These are phyloP conservation scores for Ctenopoma multispine DNA, from an alignment of 2,797 vertebrate genomes.

Conservation along the genomic window DNA sequence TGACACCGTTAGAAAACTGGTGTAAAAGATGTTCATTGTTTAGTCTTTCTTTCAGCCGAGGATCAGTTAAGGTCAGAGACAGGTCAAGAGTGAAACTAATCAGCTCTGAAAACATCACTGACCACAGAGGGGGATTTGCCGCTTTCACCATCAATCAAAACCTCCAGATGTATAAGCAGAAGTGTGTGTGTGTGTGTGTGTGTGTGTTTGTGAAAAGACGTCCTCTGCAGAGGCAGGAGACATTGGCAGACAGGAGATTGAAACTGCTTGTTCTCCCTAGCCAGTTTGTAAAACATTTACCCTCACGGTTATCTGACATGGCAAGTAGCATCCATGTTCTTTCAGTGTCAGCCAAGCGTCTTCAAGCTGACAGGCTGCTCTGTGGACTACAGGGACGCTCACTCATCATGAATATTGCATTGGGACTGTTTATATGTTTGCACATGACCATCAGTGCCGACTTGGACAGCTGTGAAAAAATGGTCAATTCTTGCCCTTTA, in stretches of 20 bases:
- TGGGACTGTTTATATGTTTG: constrained; percentile 61
- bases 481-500: constrained; percentile 2
- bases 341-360: constrained; percentile 74
- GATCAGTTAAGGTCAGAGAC: not conserved
- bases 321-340: constrained; percentile 75
- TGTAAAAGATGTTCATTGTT: constrained; percentile 4
- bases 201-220: not conserved
- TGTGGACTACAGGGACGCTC: constrained; percentile 67
- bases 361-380: constrained; percentile 71
- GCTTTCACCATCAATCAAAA: constrained; percentile 1
- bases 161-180: not conserved
- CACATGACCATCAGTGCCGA: constrained; percentile 42
- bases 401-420: constrained; percentile 77
- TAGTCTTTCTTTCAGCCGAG: not conserved
- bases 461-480: constrained; percentile 22
- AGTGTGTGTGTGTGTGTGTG: not conserved
- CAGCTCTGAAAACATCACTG: constrained; percentile 10
- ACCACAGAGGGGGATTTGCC: not conserved
- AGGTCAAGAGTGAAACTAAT: constrained; percentile 33
- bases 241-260: constrained; percentile 47
- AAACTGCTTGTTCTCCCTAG: constrained; percentile 57
- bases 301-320: constrained; percentile 73
- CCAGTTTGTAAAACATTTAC: constrained; percentile 80
- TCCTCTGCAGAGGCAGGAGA: constrained; percentile 9
- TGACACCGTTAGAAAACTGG: not conserved